These are phyloP conservation scores for Willisornis vidua DNA, from an alignment of 2,113 vertebrate species.

Conservation along the genomic window DNA sequence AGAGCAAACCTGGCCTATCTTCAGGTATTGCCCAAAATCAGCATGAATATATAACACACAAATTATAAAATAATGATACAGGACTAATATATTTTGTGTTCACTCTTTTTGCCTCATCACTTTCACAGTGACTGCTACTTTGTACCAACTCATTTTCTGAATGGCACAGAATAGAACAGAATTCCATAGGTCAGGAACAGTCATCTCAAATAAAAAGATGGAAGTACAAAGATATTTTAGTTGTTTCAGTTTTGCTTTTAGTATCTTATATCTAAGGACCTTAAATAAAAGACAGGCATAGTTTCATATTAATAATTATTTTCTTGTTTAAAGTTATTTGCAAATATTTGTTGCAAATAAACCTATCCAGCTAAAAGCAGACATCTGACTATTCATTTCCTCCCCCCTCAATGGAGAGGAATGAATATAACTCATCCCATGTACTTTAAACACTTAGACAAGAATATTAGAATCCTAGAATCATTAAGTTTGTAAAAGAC, in stretches of 20 bases:
- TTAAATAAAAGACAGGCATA: neutral
- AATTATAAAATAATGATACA: neutral
- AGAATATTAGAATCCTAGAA: neutral
- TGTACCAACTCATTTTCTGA: neutral
- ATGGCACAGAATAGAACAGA: neutral
- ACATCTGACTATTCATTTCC: neutral
- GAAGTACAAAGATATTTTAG: neutral
- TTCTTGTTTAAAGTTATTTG: neutral
- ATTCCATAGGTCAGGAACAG: neutral
- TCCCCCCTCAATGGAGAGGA: neutral
- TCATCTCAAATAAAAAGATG: neutral
- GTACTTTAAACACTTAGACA: neutral
- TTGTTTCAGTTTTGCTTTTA: neutral
- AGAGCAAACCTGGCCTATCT: neutral
- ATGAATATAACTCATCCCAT: neutral
- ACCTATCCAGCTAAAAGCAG: neutral
- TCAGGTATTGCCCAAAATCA: neutral
- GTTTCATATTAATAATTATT: neutral
- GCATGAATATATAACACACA: neutral
- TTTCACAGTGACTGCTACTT: neutral
- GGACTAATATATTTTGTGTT: neutral
- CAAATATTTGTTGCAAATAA: neutral
- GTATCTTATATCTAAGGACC: neutral
- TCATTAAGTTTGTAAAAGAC: neutral
- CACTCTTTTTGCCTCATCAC: neutral